Conservation (phyloP, 2,113 vertebrate species). For the Phalacrocorax carbo region DNA sequence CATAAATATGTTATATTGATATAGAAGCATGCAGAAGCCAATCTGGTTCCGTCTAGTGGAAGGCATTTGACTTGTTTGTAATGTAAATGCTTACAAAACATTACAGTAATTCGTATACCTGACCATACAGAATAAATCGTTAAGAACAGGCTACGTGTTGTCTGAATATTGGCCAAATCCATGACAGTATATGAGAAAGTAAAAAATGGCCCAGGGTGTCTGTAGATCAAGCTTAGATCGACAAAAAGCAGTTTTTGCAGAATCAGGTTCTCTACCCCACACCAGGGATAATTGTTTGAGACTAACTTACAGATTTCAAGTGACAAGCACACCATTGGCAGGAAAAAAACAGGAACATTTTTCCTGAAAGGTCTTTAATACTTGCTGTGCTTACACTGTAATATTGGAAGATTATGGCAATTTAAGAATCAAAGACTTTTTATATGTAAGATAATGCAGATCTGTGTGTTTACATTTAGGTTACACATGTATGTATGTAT, state of each 20-base stretch:
- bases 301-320: not conserved
- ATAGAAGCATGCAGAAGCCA: not conserved
- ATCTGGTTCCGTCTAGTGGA: conserved; percentile 7
- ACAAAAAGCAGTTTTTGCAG: not conserved
- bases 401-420: not conserved
- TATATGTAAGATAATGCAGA: not conserved
- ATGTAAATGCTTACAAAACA: not conserved
- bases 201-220: not conserved
- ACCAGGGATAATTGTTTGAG: not conserved
- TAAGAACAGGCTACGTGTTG: not conserved
- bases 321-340: not conserved
- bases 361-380: not conserved
- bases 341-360: not conserved
- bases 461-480: not conserved
- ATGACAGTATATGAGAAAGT: not conserved
- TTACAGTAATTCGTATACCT: not conserved
- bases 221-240: not conserved
- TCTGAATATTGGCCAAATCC: not conserved
- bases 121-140: not conserved
- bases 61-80: not conserved
- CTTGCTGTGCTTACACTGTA: not conserved
- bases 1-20: not conserved
- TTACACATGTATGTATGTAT: not conserved
- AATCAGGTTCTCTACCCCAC: not conserved
- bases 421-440: not conserved